Conservation (phyloP, 1,140 invertebrate genomes). For the Dolichoris vasculosae region DNA sequence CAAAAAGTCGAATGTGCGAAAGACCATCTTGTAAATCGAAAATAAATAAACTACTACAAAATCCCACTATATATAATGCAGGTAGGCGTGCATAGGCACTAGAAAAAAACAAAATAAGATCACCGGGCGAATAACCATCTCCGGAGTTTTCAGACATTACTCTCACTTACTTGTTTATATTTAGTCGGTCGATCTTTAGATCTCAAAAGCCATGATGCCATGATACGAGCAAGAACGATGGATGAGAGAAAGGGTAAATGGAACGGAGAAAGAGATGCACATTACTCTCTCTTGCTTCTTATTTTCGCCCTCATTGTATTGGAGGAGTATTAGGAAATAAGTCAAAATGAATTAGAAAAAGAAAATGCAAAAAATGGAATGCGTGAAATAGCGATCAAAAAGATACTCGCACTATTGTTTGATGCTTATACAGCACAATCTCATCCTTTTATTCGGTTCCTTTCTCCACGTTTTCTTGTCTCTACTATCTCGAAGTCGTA, state of each 20-base stretch:
- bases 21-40: constrained; percentile 19
- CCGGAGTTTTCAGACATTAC: constrained; percentile 25
- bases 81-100: constrained; percentile 20
- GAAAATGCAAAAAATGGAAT: constrained; percentile 46
- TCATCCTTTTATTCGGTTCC: constrained; percentile 19
- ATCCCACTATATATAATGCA: constrained; percentile 37
- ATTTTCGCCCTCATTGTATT: constrained; percentile 62
- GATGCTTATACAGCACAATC: background rate
- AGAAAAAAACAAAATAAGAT: constrained; percentile 21
- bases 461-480: background rate
- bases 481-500: background rate
- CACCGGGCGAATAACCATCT: constrained; percentile 11
- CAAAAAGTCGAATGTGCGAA: background rate
- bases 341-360: constrained; percentile 40
- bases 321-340: background rate
- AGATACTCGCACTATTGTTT: constrained; percentile 47
- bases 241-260: constrained; percentile 57
- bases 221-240: background rate
- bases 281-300: constrained; percentile 50
- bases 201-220: constrained; percentile 44
- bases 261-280: constrained; percentile 58
- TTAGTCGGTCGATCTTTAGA: constrained; percentile 68
- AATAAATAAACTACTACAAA: background rate
- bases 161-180: constrained; percentile 63
- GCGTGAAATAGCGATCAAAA: constrained; percentile 51